Base-by-base conservation (phyloP, 2,113 vertebrate species). In the Pipra filicauda region DNA sequence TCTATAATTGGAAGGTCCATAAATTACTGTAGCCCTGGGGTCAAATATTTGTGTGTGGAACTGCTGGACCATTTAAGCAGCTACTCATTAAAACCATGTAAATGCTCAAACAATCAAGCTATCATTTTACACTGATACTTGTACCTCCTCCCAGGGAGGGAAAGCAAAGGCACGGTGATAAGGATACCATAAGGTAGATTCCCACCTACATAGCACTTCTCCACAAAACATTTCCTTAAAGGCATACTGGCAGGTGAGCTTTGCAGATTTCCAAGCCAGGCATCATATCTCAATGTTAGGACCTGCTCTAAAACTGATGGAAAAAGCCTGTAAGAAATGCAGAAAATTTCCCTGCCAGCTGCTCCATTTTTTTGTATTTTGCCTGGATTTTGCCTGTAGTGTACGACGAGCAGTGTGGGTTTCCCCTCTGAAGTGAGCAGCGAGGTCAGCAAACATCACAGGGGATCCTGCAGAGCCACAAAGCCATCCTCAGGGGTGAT, bases 41-140 rank as follows among this genome's bases (percentile, higher is more conserved):
- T 97, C 96, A 97, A 74, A 91, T 96, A 89, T 93, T 94, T 95
- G 58, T 92, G 61, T 94, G 78, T 91, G 83, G 84, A 96, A 91
- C 88, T 97, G 90, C 85, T 91, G 89, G 77, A 95, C 80, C 89
- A 77, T 96, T 95, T 91, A 89, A 89, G 83, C 62, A 94, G 80
- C 91, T 93, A 88, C 91, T 96, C 89, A 91, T 97, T 97, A 96
- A 96, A 97, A 78, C 70, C 94, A 70, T 93, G 92, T 94, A 96
- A 96, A 65, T 94, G 86, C 79, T 91, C 79, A 46, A 84, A 84
- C 62, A 95, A 75, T 89, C 81, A 89, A 48, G 66, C 82, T 96
- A 81, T 96, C 91, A 46, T 90, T 94, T 96, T 96, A 88, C 67
- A 44, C 59, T 69, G 86, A 85, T 91, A 88, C 46, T 79, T 79